A percentile compares a stretch with the other conserved stretches of the same genome.
Evolutionary conservation across 2,888 invertebrate genomes (phyloP).

Genomic region (Amiota mariae): DNA sequence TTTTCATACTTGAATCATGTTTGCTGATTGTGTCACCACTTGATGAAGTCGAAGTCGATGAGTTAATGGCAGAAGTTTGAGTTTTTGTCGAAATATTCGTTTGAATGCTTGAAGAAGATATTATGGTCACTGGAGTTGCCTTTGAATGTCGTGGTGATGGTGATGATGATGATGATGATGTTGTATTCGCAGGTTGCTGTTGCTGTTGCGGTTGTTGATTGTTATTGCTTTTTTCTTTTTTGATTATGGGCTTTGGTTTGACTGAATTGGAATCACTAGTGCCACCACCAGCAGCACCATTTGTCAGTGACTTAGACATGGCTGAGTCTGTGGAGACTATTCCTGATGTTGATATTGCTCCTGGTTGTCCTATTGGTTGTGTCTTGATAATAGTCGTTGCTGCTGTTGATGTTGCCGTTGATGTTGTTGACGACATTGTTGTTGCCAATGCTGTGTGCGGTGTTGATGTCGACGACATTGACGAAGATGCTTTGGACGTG

Average conservation of each 20-base stretch:
- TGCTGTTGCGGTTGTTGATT: constrained; percentile 45
- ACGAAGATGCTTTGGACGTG: constrained; percentile 45
- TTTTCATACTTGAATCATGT: no score
- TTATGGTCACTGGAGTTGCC: background rate
- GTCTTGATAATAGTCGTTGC: constrained; percentile 6
- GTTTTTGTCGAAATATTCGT: constrained; percentile 24
- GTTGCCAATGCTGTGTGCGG: constrained; percentile 27
- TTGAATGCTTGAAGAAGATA: constrained; percentile 15
- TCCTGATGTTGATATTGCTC: constrained; percentile 29
- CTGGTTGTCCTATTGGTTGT: constrained; percentile 5
- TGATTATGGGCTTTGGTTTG: constrained; percentile 27
- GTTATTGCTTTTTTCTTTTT: constrained; percentile 52
- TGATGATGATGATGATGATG: constrained; percentile 33
- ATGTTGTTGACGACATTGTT: constrained; percentile 21
- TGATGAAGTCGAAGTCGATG: no score
- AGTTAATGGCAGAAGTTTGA: constrained; percentile 20
- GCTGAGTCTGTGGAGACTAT: constrained; percentile 37
- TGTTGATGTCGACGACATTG: constrained; percentile 39
- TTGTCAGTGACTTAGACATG: constrained; percentile 53
- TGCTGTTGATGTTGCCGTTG: constrained; percentile 17
- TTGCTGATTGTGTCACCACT: no score
- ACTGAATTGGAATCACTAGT: constrained; percentile 27
- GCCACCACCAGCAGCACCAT: constrained; percentile 57
- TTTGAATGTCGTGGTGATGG: constrained; percentile 12
- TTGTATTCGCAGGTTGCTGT: constrained; percentile 38